Evolutionary conservation across 2,797 vertebrate species (phyloP).

Genomic region (Pseudochaenichthys georgianus): DNA sequence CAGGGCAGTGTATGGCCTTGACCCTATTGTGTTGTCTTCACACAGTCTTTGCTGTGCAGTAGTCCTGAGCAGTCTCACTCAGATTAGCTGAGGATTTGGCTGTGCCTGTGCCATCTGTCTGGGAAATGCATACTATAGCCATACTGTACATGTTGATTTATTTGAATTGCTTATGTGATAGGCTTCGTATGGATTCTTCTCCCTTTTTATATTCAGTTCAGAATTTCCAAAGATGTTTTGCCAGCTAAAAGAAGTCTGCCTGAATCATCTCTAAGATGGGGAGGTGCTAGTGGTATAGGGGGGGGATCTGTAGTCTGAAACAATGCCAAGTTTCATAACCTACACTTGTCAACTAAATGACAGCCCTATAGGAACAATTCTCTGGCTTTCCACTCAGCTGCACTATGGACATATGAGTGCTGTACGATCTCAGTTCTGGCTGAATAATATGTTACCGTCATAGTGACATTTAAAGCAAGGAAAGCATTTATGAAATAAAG

Average conservation of each 20-base stretch:
- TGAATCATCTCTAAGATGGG: constrained; percentile 6
- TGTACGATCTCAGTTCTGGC: constrained; percentile 38
- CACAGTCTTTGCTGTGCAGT: constrained; percentile 44
- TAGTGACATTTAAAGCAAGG: constrained; percentile 39
- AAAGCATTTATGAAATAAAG: constrained; percentile 22
- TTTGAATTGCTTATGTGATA: constrained; percentile 8
- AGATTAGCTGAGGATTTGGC: constrained; percentile 78
- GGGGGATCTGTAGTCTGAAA: constrained; percentile 33
- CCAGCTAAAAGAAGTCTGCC: constrained; percentile 12
- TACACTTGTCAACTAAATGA: constrained; percentile 33
- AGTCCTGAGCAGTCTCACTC: constrained; percentile 56
- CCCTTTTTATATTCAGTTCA: neutral
- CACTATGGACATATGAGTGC: constrained; percentile 21
- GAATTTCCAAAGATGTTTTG: constrained; percentile 19
- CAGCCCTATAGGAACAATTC: constrained; percentile 24
- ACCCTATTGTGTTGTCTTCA: constrained; percentile 43
- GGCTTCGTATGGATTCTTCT: constrained; percentile 14
- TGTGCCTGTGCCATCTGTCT: constrained; percentile 74
- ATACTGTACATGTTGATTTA: constrained; percentile 23
- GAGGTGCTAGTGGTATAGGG: neutral
- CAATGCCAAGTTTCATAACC: constrained; percentile 39
- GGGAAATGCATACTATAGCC: constrained; percentile 45
- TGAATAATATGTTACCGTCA: constrained; percentile 33
- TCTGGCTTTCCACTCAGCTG: constrained; percentile 34
- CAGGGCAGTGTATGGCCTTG: constrained; percentile 10